phyloP scores from a whole-genome alignment of 2,113 vertebrate species.

The Ictidomys tridecemlineatus region DNA sequence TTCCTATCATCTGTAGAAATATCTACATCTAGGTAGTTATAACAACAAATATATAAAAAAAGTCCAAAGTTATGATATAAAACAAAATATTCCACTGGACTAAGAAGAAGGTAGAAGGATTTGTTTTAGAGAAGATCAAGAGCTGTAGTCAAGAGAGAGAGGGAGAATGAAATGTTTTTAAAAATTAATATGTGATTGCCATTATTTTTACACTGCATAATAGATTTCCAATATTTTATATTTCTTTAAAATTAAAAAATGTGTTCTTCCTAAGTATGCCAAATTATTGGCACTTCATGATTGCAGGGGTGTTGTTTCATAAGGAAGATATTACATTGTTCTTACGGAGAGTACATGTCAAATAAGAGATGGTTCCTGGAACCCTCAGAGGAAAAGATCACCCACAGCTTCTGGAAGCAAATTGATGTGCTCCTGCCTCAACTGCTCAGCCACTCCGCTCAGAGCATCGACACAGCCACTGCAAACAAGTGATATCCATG shows the following conservation, averaged over 20 bases:
- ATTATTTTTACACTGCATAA: background rate
- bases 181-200: background rate
- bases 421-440: too few relatives aligned
- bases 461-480: background rate
- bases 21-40: background rate
- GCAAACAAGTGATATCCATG: background rate
- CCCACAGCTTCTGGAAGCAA: background rate
- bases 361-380: background rate
- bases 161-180: background rate
- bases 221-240: background rate
- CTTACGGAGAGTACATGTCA: background rate
- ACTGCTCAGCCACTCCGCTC: background rate
- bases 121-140: background rate
- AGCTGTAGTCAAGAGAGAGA: background rate
- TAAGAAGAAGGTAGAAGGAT: background rate
- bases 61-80: background rate
- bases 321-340: background rate
- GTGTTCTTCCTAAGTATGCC: background rate
- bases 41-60: background rate
- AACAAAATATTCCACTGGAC: background rate
- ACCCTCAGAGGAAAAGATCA: background rate
- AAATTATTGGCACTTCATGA: background rate
- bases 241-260: background rate
- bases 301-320: background rate
- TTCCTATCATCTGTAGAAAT: background rate